Conservation (phyloP, 2,888 invertebrate genomes). For the Nebria salina region DNA sequence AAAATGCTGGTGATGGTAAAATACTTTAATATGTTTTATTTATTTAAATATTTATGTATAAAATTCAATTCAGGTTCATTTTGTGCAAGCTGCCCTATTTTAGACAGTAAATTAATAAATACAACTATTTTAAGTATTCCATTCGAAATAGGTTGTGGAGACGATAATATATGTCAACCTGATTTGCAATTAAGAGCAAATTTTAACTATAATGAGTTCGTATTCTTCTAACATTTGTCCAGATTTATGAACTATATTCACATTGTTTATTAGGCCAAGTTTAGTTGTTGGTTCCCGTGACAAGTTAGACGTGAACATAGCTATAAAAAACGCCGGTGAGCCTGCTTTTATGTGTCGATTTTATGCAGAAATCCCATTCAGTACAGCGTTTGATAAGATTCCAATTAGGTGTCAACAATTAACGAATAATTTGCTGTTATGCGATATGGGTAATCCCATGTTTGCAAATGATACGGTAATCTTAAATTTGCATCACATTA, state of each 20-base stretch:
- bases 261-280: conserved; percentile 46
- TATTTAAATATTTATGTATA: not conserved
- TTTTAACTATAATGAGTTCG: conserved; percentile 58
- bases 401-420: conserved; percentile 51
- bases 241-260: too few species aligned
- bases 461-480: conserved; percentile 49
- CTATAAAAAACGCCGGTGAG: conserved; percentile 57
- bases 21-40: not conserved
- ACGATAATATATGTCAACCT: conserved; percentile 66
- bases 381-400: conserved; percentile 51
- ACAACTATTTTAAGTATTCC: conserved; percentile 51
- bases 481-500: conserved; percentile 28
- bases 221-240: conserved; percentile 23
- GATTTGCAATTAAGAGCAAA: conserved; percentile 62
- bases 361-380: conserved; percentile 51
- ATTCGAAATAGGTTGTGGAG: conserved; percentile 65
- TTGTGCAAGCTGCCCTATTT: conserved; percentile 51
- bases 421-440: conserved; percentile 47
- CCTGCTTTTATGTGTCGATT: conserved; percentile 57
- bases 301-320: conserved; percentile 53
- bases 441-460: conserved; percentile 53
- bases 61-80: conserved; percentile 21
- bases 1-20: conserved; percentile 38
- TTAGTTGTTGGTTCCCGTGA: conserved; percentile 55
- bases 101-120: conserved; percentile 48